Conservation (phyloP, 2,113 vertebrate genomes). For the Gymnobelideus leadbeateri region DNA sequence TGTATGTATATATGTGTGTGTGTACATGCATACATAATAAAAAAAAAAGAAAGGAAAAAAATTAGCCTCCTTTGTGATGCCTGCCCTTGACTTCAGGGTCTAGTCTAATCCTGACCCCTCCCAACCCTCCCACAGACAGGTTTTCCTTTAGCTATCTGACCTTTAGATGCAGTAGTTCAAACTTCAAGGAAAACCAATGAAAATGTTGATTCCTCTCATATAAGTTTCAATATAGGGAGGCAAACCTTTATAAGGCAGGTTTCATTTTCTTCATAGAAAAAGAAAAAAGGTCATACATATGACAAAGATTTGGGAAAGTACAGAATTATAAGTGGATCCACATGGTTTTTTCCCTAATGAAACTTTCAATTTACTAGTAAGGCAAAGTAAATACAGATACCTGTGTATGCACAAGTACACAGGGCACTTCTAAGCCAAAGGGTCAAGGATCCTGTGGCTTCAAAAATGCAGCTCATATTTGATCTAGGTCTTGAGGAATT, state of each 20-base stretch:
- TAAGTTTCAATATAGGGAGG: not conserved
- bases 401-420: not conserved
- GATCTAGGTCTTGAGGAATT: not conserved
- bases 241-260: not conserved
- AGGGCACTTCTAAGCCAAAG: not conserved
- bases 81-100: not conserved
- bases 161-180: not conserved
- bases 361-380: not conserved
- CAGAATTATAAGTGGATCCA: not conserved
- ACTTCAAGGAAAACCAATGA: not conserved
- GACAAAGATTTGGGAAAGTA: not conserved
- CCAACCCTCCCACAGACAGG: not conserved
- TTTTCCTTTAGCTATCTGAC: not conserved
- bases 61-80: not conserved
- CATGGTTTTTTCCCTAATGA: not conserved
- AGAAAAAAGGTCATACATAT: not conserved
- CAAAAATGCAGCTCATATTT: not conserved
- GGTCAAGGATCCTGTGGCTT: not conserved
- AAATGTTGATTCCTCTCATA: not conserved
- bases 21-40: too few species aligned
- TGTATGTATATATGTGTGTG: too few species aligned
- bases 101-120: not conserved
- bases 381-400: not conserved
- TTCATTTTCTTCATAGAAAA: not conserved
- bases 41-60: too few species aligned